Percentiles rank a stretch among this genome's conserved stretches.
Evolutionary conservation across 2,113 vertebrate species (phyloP).

Genomic region (Tachysurus fulvidraco): DNA sequence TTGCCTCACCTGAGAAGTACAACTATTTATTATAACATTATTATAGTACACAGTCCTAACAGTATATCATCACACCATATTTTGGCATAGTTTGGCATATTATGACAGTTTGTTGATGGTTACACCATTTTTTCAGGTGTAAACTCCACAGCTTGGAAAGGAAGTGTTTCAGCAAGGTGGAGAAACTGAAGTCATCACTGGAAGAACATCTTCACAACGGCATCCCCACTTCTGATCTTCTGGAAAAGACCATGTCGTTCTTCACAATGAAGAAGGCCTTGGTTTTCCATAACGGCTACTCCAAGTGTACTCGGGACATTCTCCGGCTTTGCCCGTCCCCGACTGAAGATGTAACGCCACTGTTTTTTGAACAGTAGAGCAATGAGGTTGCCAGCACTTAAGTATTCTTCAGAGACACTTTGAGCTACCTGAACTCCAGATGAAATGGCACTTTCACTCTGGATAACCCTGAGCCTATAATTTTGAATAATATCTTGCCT

Average conservation of each 20-base stretch:
- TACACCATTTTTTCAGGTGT: slow-evolving; percentile 61
- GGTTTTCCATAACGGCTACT: slow-evolving; percentile 70
- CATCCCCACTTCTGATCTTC: slow-evolving; percentile 66
- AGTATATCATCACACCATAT: background rate
- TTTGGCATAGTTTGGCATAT: no score
- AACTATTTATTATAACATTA: background rate
- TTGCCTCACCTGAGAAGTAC: background rate
- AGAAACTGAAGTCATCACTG: slow-evolving; percentile 69
- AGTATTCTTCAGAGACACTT: background rate
- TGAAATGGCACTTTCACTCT: slow-evolving; percentile 37
- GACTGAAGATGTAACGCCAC: slow-evolving; percentile 66
- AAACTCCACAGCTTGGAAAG: slow-evolving; percentile 71
- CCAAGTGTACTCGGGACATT: slow-evolving; percentile 71
- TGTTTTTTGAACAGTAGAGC: slow-evolving; percentile 56
- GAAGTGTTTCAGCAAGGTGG: slow-evolving; percentile 69
- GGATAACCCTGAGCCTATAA: slow-evolving; percentile 3
- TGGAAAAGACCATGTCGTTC: slow-evolving; percentile 72
- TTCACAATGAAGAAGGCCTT: slow-evolving; percentile 72
- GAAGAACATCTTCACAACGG: slow-evolving; percentile 68
- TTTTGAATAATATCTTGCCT: background rate
- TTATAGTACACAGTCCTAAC: background rate
- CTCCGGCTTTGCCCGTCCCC: slow-evolving; percentile 66
- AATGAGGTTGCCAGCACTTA: slow-evolving; percentile 2
- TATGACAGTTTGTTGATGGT: background rate
- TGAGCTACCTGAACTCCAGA: slow-evolving; percentile 38